phyloP scores from a whole-genome alignment of 1,140 invertebrate genomes.

The Ceratosolen fusciceps region DNA sequence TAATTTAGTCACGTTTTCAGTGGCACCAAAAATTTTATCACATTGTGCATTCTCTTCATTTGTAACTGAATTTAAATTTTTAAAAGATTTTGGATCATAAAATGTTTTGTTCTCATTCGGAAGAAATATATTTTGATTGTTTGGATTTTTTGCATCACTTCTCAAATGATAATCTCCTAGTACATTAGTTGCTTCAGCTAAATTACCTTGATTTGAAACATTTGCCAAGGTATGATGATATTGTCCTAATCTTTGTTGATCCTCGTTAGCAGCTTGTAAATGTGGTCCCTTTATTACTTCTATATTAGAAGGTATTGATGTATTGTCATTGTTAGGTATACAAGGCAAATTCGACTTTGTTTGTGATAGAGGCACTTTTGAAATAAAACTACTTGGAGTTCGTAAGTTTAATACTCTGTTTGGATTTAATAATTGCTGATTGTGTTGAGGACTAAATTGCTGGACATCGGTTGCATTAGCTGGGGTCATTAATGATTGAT shows the following conservation, averaged over 20 bases:
- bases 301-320: not conserved
- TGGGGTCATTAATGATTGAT: constrained; percentile 60
- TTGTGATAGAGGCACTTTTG: constrained; percentile 49
- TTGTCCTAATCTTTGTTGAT: not conserved
- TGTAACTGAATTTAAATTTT: constrained; percentile 28
- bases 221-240: constrained; percentile 17
- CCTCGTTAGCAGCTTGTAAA: constrained; percentile 18
- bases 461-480: constrained; percentile 64
- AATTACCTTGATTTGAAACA: not conserved
- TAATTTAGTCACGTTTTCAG: not conserved
- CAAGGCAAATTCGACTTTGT: constrained; percentile 16
- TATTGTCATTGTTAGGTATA: not conserved
- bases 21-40: constrained; percentile 8
- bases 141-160: not conserved
- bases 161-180: not conserved
- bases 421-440: constrained; percentile 42
- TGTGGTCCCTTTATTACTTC: not conserved
- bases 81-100: constrained; percentile 1
- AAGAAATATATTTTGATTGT: not conserved
- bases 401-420: constrained; percentile 57
- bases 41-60: constrained; percentile 25
- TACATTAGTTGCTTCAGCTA: not conserved
- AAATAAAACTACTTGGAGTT: constrained; percentile 68
- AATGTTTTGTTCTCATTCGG: not conserved
- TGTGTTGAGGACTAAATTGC: constrained; percentile 57